phyloP scores from a whole-genome alignment of 2,888 invertebrate genomes.

The Hanleya hanleyi region DNA sequence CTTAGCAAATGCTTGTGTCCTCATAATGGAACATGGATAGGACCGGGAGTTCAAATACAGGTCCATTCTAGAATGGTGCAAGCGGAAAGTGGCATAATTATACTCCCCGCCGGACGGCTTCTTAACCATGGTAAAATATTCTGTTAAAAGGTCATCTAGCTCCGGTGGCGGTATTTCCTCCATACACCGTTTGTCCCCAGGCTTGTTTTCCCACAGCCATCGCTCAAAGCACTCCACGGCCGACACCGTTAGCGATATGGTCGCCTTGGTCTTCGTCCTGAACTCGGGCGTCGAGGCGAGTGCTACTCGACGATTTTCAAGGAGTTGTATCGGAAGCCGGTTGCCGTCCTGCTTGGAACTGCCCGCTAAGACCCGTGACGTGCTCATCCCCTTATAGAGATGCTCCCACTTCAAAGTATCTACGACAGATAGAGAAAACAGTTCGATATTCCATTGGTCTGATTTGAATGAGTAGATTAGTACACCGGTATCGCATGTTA shows the following conservation, averaged over 20 bases:
- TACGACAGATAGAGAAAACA: no score
- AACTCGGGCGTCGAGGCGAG: not conserved
- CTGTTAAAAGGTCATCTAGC: not conserved
- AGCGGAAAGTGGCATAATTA: not conserved
- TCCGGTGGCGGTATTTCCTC: not conserved
- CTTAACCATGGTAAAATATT: not conserved
- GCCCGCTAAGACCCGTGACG: not conserved
- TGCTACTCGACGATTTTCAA: no score
- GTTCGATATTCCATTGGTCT: no score
- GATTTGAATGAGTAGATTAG: no score
- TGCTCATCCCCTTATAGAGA: no score
- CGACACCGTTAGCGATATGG: not conserved
- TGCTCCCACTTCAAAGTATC: no score
- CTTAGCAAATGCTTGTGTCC: no score
- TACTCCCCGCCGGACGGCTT: not conserved
- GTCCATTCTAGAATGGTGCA: not conserved
- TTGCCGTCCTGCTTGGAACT: no score
- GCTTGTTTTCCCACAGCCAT: not conserved
- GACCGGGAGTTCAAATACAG: not conserved
- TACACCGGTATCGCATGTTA: no score
- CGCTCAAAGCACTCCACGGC: not conserved
- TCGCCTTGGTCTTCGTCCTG: not conserved
- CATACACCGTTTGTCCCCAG: not conserved
- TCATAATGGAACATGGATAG: conserved; percentile 1
- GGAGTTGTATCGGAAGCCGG: no score